A percentile compares a stretch with the other conserved stretches of the same genome.
These are phyloP conservation scores for Melanotaenia pygmaea DNA, from an alignment of 2,797 vertebrate species.

Conservation along the genomic window DNA sequence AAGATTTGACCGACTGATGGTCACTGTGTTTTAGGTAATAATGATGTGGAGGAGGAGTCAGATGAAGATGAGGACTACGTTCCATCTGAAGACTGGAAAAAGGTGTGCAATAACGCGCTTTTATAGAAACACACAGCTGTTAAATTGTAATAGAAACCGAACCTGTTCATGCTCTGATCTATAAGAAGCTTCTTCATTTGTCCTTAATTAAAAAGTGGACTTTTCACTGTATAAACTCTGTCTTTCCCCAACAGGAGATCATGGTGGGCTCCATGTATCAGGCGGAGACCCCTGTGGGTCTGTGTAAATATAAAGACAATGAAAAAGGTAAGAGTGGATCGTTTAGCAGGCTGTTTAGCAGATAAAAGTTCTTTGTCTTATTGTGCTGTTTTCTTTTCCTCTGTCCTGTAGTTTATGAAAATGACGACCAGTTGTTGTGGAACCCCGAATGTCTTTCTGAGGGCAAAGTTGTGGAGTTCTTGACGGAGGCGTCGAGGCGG, in stretches of 20 bases:
- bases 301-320: constrained; percentile 94
- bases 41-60: constrained; percentile 95
- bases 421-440: constrained; percentile 98
- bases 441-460: constrained; percentile 93
- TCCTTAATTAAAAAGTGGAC: background rate
- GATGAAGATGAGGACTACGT: constrained; percentile 99
- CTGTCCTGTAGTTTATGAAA: constrained; percentile 90
- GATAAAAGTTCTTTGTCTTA: background rate
- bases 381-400: background rate
- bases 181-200: too few species aligned
- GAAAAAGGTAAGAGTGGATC: constrained; percentile 87
- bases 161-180: too few species aligned
- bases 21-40: constrained; percentile 81
- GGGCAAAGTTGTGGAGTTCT: constrained; percentile 92
- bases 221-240: constrained; percentile 7
- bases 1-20: constrained; percentile 7
- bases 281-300: constrained; percentile 93
- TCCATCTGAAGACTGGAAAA: constrained; percentile 99
- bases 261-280: constrained; percentile 99
- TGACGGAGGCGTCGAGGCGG: constrained; percentile 91
- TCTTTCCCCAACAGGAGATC: constrained; percentile 88
- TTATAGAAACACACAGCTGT: background rate
- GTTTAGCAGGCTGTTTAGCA: background rate
- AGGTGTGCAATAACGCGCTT: constrained; percentile 78
- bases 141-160: background rate